phyloP scores from a whole-genome alignment of 2,888 invertebrate species.

The Nipponacmea schrenckii region DNA sequence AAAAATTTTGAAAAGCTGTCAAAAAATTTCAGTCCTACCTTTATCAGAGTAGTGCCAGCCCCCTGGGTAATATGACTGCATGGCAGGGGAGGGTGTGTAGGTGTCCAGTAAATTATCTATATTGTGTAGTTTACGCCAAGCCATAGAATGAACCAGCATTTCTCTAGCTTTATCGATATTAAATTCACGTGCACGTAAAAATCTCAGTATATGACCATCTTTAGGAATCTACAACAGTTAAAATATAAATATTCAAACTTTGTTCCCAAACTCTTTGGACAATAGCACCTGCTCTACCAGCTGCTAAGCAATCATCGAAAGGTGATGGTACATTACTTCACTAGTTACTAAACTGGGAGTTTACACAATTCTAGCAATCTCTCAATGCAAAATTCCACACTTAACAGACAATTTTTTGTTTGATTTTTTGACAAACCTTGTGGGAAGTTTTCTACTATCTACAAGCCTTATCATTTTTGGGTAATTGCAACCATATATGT shows the following conservation, averaged over 20 bases:
- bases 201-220: constrained; percentile 88
- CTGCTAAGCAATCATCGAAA: background rate
- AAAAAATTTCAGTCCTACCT: constrained; percentile 75
- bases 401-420: too few species aligned
- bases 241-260: constrained; percentile 31
- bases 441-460: too few species aligned
- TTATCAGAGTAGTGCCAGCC: constrained; percentile 93
- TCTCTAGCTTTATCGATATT: constrained; percentile 89
- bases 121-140: constrained; percentile 93
- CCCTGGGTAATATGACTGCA: constrained; percentile 90
- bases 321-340: too few species aligned
- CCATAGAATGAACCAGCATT: constrained; percentile 87
- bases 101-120: constrained; percentile 86
- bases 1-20: too few species aligned
- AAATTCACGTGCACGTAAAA: constrained; percentile 91
- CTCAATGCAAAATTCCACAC: too few species aligned
- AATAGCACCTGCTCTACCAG: background rate
- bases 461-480: too few species aligned
- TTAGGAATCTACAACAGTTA: constrained; percentile 77
- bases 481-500: too few species aligned
- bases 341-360: too few species aligned
- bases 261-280: background rate
- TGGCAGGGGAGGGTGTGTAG: constrained; percentile 84
- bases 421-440: too few species aligned
- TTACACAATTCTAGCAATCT: too few species aligned